A percentile compares a stretch with the other conserved stretches of the same genome.
These are phyloP conservation scores for Brachionus manjavacas DNA, from an alignment of 1,140 invertebrate species.

Conservation along the genomic window DNA sequence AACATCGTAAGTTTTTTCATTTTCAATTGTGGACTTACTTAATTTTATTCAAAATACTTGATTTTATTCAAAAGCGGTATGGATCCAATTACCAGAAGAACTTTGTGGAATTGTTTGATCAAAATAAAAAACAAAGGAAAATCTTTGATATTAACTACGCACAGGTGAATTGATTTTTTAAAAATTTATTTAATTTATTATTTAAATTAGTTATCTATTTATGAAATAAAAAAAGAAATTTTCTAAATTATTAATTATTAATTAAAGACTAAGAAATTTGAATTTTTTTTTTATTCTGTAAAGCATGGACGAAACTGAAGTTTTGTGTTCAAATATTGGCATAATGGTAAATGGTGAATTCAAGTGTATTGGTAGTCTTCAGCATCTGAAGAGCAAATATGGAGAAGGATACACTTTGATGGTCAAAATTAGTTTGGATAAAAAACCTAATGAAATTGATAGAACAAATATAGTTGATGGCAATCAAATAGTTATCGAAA, in stretches of 20 bases:
- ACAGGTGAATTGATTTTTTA: conserved; percentile 7
- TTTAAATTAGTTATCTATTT: too few species aligned
- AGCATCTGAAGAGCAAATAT: conserved; percentile 58
- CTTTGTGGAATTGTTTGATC: conserved; percentile 55
- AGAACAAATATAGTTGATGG: not conserved
- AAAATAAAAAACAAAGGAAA: conserved; percentile 44
- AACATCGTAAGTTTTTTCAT: conserved; percentile 48
- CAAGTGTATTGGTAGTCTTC: conserved; percentile 58
- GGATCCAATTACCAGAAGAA: conserved; percentile 56
- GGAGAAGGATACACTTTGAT: conserved; percentile 61
- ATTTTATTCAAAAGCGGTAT: conserved; percentile 57
- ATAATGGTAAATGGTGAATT: conserved; percentile 59
- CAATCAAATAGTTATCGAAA: conserved; percentile 9
- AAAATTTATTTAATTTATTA: too few species aligned
- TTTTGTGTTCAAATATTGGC: conserved; percentile 48
- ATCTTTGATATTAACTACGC: conserved; percentile 32
- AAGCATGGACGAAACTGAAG: conserved; percentile 50
- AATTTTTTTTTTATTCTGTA: not conserved
- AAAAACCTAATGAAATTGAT: not conserved
- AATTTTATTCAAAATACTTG: too few species aligned
- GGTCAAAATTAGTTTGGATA: conserved; percentile 54
- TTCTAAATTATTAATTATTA: too few species aligned
- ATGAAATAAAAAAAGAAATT: too few species aligned
- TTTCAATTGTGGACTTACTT: not conserved
- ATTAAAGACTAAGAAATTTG: not conserved